A percentile compares a stretch with the other conserved stretches of the same genome.
Evolutionary conservation across 2,113 vertebrate species (phyloP).

Genomic region (Haliaeetus leucogaster): DNA sequence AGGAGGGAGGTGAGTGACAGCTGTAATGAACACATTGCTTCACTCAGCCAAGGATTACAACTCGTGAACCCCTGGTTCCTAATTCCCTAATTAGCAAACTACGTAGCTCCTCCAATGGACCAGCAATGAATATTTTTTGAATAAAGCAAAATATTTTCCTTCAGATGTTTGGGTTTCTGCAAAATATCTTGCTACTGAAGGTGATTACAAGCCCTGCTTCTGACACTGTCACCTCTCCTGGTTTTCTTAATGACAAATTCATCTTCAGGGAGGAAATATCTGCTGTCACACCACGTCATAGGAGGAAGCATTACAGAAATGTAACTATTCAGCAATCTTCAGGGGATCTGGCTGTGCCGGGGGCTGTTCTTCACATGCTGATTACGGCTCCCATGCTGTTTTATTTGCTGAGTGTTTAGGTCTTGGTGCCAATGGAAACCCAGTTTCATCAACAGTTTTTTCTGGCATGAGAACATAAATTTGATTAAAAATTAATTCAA

Average conservation of each 20-base stretch:
- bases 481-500: not conserved
- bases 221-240: not conserved
- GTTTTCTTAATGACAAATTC: not conserved
- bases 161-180: not conserved
- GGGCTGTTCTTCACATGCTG: not conserved
- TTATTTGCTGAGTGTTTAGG: conserved; percentile 31
- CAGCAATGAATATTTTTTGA: not conserved
- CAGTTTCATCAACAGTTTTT: not conserved
- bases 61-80: not conserved
- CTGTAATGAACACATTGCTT: conserved; percentile 15
- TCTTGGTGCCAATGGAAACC: conserved; percentile 19
- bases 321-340: not conserved
- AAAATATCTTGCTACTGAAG: not conserved
- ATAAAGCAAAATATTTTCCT: conserved; percentile 10
- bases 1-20: conserved; percentile 40
- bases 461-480: not conserved
- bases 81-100: conserved; percentile 27
- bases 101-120: not conserved
- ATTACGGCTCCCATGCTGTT: not conserved
- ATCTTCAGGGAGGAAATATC: conserved; percentile 15
- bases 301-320: conserved; percentile 21
- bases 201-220: not conserved
- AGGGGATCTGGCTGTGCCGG: not conserved
- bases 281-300: not conserved
- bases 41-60: not conserved